Evolutionary conservation across 2,797 vertebrate species (phyloP), one percentile per base, ranked within the genome.

Genomic region (Ambastaia sidthimunki): DNA sequence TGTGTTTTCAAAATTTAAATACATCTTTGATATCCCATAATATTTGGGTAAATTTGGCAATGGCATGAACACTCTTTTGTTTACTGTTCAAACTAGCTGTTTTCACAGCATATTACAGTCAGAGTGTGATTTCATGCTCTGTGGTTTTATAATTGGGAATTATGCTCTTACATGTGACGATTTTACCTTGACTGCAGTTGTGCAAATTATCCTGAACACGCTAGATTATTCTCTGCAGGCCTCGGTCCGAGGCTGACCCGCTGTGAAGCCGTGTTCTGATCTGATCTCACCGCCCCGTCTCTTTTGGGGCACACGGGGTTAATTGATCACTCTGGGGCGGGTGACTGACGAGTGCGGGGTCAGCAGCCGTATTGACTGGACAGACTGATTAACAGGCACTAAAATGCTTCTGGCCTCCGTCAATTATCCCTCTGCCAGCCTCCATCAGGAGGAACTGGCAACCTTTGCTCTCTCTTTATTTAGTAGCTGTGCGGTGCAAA

Each of bases 341-440:
- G 60, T 31, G 57, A 62, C 71, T 70, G 76, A 54, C 69, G 76
- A 72, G 77, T 73, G 78, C 84, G 63, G 72, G 63, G 87, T 88
- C 87, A 88, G 85, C 84, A 85, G 81, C 66, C 71, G 71, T 82
- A 81, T 75, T 78, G 80, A 80, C 81, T 82, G 23, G 71, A 71
- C 82, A 80, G 82, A 86, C 85, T 86, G 81, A 91, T 87, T 89
- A 87, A 87, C 81, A 83, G 78, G 83, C 81, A 76, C 68, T 83
- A 74, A 74, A 86, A 86, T 66, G 74, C 85, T 85, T 70, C 52
- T 41, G 59, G 31, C 82, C 84, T 74, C 23, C 84, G 88, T 90
- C 85, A 76, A 83, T 90, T 89, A 85, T 83, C 79, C 69, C 47
- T 65, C 55, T 66, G 57, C 74, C 60, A 66, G 47, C 72, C 66